Conservation (phyloP, 2,888 invertebrate species). For the Oeneis ivallda region DNA sequence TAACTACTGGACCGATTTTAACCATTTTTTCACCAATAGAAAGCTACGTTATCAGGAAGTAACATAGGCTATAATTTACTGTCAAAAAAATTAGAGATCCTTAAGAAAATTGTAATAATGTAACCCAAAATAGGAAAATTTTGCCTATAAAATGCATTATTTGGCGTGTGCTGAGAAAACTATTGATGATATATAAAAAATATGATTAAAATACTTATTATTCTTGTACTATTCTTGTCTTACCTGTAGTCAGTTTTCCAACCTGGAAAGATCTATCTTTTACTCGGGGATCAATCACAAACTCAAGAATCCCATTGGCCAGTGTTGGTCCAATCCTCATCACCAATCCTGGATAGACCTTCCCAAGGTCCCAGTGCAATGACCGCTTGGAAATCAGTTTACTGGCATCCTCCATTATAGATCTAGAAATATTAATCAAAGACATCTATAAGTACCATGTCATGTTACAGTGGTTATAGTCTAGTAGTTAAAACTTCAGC, state of each 20-base stretch:
- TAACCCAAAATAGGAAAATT: too few relatives aligned
- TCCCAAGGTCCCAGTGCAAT: slow-evolving; percentile 88
- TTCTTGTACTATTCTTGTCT: slow-evolving; percentile 26
- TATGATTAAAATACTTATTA: too few relatives aligned
- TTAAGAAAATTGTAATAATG: too few relatives aligned
- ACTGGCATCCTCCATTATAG: slow-evolving; percentile 85
- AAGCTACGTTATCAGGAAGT: too few relatives aligned
- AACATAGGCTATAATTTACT: too few relatives aligned
- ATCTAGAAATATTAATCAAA: slow-evolving; percentile 50
- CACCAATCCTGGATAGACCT: slow-evolving; percentile 87
- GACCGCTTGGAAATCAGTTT: slow-evolving; percentile 86
- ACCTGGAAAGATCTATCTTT: slow-evolving; percentile 79
- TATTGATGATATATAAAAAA: too few relatives aligned
- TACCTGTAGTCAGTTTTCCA: slow-evolving; percentile 85
- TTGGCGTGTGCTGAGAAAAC: too few relatives aligned
- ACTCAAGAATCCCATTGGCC: slow-evolving; percentile 87
- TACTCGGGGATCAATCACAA: slow-evolving; percentile 84
- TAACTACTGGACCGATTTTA: too few relatives aligned
- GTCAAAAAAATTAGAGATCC: too few relatives aligned
- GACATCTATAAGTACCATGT: background rate
- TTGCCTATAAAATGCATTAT: too few relatives aligned
- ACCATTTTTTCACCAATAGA: too few relatives aligned
- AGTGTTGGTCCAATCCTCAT: slow-evolving; percentile 88
- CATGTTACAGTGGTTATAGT: background rate
- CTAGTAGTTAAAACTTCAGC: too few relatives aligned